Evolutionary conservation across 2,888 invertebrate genomes (phyloP).

Genomic region (Chrysolina haemoptera): DNA sequence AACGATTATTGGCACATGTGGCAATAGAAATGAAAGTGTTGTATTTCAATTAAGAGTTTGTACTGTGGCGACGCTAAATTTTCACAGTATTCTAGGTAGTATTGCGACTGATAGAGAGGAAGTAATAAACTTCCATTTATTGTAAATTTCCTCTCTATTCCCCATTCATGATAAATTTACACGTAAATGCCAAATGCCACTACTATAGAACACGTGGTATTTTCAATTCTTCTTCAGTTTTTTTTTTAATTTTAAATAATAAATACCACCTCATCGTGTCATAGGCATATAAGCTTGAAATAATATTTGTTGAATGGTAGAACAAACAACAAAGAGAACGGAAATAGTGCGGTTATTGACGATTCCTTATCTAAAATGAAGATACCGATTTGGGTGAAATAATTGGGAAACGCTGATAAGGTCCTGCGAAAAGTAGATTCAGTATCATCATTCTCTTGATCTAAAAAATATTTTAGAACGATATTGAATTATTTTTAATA

Average conservation of each 20-base stretch:
- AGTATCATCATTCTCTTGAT: too few relatives aligned
- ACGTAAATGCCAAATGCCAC: too few relatives aligned
- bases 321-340: slow-evolving; percentile 15
- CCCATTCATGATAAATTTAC: too few relatives aligned
- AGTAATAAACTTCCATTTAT: neutral
- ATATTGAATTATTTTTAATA: too few relatives aligned
- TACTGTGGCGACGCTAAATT: slow-evolving; percentile 41
- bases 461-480: too few relatives aligned
- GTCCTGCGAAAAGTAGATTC: neutral
- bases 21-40: slow-evolving; percentile 32
- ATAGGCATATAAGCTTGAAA: neutral
- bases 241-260: neutral
- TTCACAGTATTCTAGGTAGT: slow-evolving; percentile 31
- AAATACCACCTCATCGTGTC: neutral
- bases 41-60: slow-evolving; percentile 30
- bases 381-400: slow-evolving; percentile 26
- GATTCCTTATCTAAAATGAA: neutral
- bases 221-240: neutral
- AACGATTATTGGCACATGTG: slow-evolving; percentile 28
- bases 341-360: slow-evolving; percentile 4
- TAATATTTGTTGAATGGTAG: slow-evolving; percentile 35
- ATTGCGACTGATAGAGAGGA: too few relatives aligned
- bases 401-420: neutral
- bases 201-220: too few relatives aligned
- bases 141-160: too few relatives aligned